Conservation (phyloP, 1,140 invertebrate species). For the Zaprionus inermis region DNA sequence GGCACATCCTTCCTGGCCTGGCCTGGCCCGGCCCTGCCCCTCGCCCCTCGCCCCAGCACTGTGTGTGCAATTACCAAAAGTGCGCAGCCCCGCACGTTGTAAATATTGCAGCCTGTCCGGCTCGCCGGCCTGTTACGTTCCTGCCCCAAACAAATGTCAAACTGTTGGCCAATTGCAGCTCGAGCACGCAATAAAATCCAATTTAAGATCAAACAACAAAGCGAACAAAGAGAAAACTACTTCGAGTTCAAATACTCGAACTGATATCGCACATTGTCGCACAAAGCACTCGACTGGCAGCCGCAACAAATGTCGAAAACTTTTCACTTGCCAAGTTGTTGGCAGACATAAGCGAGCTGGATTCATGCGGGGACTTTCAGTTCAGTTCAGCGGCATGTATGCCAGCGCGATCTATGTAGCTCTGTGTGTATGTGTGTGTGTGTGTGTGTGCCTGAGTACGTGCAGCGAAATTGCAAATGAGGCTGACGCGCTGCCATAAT, state of each 20-base stretch:
- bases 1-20: not conserved
- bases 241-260: not conserved
- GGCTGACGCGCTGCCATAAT: not conserved
- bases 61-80: constrained; percentile 62
- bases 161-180: not conserved
- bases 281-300: not conserved
- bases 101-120: constrained; percentile 36
- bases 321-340: not conserved
- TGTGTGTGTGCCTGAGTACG: not conserved
- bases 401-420: not conserved
- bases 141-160: not conserved
- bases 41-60: not conserved
- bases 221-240: not conserved
- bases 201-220: constrained; percentile 5
- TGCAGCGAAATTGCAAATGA: constrained; percentile 31
- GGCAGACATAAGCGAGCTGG: not conserved
- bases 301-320: not conserved
- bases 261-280: constrained; percentile 5
- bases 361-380: not conserved
- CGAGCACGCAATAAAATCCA: not conserved
- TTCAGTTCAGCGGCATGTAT: too few species aligned
- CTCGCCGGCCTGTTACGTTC: not conserved
- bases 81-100: constrained; percentile 37
- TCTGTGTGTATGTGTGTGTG: not conserved
- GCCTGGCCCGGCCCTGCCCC: not conserved